phyloP scores from a whole-genome alignment of 1,140 invertebrate species.

The Zaprionus camerounensis region DNA sequence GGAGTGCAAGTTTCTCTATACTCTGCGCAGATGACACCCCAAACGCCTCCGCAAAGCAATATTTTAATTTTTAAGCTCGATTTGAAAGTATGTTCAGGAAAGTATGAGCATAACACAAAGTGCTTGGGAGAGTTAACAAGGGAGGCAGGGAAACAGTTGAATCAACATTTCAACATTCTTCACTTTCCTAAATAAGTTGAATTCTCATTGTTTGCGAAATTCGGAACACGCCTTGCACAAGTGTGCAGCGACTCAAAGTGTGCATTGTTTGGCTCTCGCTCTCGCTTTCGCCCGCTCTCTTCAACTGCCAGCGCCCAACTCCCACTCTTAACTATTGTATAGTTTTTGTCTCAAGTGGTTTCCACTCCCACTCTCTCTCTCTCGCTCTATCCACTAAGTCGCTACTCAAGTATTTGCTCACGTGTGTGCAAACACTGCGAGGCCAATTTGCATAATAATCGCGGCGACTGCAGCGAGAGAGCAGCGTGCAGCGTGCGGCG shows the following conservation, averaged over 20 bases:
- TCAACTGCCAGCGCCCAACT: background rate
- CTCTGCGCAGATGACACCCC: too few relatives aligned
- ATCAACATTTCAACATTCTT: background rate
- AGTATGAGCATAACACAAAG: too few relatives aligned
- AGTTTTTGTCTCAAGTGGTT: constrained; percentile 58
- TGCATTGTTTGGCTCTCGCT: background rate
- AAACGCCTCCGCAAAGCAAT: too few relatives aligned
- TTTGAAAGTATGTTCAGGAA: too few relatives aligned
- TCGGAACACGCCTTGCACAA: background rate
- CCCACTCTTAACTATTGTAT: constrained; percentile 29
- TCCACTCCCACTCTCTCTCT: constrained; percentile 4
- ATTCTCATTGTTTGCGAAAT: background rate
- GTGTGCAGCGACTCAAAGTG: background rate
- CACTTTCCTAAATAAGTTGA: background rate
- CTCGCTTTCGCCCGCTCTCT: constrained; percentile 16
- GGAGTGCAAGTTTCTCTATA: too few relatives aligned
- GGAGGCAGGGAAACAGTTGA: background rate
- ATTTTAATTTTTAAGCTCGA: too few relatives aligned
- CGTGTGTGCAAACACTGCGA: constrained; percentile 70
- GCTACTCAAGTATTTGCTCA: constrained; percentile 69
- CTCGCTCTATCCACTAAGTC: constrained; percentile 25
- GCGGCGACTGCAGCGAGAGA: constrained; percentile 29
- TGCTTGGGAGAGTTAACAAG: too few relatives aligned
- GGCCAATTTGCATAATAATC: constrained; percentile 82
- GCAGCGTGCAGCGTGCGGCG: background rate